Evolutionary conservation across 2,113 vertebrate species (phyloP).

Genomic region (Phodopus roborovskii): DNA sequence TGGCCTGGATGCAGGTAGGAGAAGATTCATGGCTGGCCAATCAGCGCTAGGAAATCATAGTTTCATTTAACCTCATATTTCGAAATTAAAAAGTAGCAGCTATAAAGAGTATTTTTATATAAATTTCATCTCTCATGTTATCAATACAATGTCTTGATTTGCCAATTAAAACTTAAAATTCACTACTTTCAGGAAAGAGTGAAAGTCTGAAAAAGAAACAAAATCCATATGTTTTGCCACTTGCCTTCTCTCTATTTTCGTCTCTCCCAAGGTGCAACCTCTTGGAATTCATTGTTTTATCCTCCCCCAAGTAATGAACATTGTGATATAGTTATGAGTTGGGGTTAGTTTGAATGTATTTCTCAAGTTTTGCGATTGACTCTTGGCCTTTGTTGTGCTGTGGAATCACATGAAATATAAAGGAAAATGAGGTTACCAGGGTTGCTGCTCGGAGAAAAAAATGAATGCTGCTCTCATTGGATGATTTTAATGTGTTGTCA

Average conservation of each 20-base stretch:
- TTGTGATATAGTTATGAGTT: background rate
- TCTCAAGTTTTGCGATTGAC: background rate
- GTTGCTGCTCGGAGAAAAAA: background rate
- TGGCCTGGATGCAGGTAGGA: background rate
- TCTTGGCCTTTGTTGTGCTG: background rate
- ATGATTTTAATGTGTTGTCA: too few species aligned
- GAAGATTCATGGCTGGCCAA: background rate
- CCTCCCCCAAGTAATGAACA: background rate
- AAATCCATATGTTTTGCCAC: background rate
- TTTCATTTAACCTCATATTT: background rate
- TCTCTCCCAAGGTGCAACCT: background rate
- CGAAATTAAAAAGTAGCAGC: background rate
- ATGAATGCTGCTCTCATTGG: background rate
- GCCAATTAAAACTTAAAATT: background rate
- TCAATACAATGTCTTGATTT: background rate
- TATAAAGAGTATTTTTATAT: background rate
- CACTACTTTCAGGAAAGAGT: background rate
- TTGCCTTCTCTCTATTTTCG: background rate
- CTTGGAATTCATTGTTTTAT: background rate
- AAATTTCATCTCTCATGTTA: background rate
- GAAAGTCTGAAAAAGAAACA: constrained; percentile 12
- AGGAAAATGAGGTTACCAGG: background rate
- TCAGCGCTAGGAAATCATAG: background rate
- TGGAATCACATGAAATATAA: background rate
- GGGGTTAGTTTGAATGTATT: background rate